phyloP scores from a whole-genome alignment of 2,888 invertebrate species.

The Conus canariensis region DNA sequence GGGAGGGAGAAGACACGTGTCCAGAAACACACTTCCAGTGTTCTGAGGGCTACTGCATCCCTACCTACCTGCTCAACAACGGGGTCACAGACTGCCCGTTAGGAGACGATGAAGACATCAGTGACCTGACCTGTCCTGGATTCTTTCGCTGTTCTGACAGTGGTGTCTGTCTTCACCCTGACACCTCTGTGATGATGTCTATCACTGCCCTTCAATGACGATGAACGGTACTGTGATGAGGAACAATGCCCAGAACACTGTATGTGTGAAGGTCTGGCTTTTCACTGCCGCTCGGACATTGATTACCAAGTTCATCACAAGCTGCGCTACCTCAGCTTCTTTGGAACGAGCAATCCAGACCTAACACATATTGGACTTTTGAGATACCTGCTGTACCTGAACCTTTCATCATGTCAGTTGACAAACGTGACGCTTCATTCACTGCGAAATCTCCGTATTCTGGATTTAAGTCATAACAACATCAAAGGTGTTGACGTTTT shows the following conservation, averaged over 20 bases:
- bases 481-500: neutral
- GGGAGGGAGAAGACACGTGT: too few species aligned
- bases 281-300: neutral
- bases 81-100: conserved; percentile 3
- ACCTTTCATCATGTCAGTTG: neutral
- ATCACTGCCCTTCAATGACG: conserved; percentile 19
- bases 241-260: neutral
- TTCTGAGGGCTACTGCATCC: neutral
- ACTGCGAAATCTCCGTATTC: neutral
- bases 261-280: neutral
- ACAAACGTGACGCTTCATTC: neutral
- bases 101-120: neutral
- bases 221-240: neutral
- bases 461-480: neutral
- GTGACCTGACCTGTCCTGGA: neutral
- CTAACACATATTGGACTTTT: neutral
- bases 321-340: too few species aligned
- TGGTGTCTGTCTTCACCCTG: neutral
- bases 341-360: neutral
- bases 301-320: neutral
- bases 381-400: neutral
- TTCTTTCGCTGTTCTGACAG: neutral
- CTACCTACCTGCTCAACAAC: conserved; percentile 17
- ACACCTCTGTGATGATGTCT: neutral
- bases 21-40: neutral